A percentile compares a stretch with the other conserved stretches of the same genome.
Conservation (phyloP, 2,888 invertebrate genomes). For the Hydriomena furcata region DNA sequence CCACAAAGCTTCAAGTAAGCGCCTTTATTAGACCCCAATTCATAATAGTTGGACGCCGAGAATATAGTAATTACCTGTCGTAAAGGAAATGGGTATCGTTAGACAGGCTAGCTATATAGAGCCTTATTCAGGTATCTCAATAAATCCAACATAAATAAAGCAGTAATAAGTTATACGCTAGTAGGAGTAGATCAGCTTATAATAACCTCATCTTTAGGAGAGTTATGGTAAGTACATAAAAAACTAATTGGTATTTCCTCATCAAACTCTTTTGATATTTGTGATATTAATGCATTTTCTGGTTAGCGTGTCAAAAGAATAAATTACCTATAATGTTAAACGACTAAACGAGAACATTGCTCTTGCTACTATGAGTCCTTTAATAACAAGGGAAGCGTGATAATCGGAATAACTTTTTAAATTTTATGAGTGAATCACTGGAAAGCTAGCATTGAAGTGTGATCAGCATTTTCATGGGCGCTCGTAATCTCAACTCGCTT, state of each 20-base stretch:
- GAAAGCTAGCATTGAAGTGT: constrained; percentile 22
- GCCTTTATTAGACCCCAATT: constrained; percentile 95
- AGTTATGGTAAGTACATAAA: background rate
- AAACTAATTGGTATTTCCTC: too few relatives aligned
- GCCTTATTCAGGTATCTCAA: constrained; percentile 19
- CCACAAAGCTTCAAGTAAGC: constrained; percentile 94
- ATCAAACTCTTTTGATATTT: too few relatives aligned
- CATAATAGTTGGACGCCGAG: constrained; percentile 98
- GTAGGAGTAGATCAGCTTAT: constrained; percentile 9
- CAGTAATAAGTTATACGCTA: constrained; percentile 16
- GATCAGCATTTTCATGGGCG: constrained; percentile 33
- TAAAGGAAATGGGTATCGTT: constrained; percentile 33
- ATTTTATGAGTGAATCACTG: constrained; percentile 21
- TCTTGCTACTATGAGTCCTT: constrained; percentile 6
- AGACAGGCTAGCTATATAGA: constrained; percentile 9
- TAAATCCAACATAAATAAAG: constrained; percentile 29
- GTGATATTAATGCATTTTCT: background rate
- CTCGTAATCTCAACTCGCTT: constrained; percentile 17
- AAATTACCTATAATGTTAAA: too few relatives aligned
- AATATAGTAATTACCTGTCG: constrained; percentile 95
- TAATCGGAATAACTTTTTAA: constrained; percentile 16
- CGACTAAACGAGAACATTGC: too few relatives aligned
- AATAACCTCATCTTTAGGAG: background rate
- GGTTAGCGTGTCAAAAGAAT: background rate
- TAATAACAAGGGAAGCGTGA: constrained; percentile 17